Percentiles rank a stretch among this genome's conserved stretches.
Evolutionary conservation across 2,113 vertebrate genomes (phyloP).

Genomic region (Paramormyrops kingsleyae): DNA sequence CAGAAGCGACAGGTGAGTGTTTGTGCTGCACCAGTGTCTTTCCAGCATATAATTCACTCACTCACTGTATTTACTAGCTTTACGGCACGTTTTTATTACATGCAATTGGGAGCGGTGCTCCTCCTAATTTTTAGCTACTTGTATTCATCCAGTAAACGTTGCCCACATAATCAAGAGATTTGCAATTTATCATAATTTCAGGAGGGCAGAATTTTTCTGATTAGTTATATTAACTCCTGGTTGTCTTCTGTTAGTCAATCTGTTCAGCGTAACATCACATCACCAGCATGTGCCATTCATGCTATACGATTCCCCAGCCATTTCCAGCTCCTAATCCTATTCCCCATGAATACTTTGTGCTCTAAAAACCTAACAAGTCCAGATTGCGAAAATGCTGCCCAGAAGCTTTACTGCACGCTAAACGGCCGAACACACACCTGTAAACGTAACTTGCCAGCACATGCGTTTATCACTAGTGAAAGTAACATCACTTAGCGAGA

Average conservation of each 20-base stretch:
- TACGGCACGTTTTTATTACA: background rate
- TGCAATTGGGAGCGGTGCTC: background rate
- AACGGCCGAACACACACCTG: background rate
- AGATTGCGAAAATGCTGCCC: background rate
- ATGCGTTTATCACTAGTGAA: background rate
- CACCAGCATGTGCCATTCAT: background rate
- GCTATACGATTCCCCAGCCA: background rate
- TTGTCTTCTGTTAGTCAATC: background rate
- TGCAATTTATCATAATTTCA: background rate
- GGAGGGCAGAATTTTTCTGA: background rate
- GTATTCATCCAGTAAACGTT: background rate
- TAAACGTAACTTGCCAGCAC: background rate
- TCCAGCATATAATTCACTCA: background rate
- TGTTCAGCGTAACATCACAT: background rate
- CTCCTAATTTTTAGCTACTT: background rate
- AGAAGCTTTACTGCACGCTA: background rate
- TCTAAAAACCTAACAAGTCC: background rate
- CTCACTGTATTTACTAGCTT: background rate
- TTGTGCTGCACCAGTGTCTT: background rate
- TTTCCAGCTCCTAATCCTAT: background rate
- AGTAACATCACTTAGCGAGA: background rate
- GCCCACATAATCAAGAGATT: background rate
- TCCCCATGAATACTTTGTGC: background rate
- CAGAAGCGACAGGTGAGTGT: conserved; percentile 82
- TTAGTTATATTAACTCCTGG: background rate